phyloP scores from a whole-genome alignment of 2,113 vertebrate species.

The Potamarius usumacintae region DNA sequence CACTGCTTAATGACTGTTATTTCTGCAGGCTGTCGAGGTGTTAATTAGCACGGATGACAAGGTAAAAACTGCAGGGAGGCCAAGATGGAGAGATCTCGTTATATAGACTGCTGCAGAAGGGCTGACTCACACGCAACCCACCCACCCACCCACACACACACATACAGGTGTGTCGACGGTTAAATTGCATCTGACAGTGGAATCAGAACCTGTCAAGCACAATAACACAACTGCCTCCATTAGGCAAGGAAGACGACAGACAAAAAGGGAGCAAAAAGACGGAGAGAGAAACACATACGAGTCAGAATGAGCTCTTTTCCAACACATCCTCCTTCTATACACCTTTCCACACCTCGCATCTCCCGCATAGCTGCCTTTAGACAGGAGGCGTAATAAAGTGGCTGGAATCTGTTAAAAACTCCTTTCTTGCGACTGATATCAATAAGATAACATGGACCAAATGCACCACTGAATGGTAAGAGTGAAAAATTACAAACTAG shows the following conservation, averaged over 20 bases:
- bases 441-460: not conserved
- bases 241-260: not conserved
- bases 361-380: not conserved
- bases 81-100: constrained; percentile 23
- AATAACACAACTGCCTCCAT: constrained; percentile 76
- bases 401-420: not conserved
- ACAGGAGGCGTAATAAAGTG: not conserved
- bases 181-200: constrained; percentile 80
- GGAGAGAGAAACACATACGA: constrained; percentile 40
- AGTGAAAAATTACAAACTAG: not conserved
- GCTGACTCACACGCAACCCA: not conserved
- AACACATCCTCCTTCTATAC: not conserved
- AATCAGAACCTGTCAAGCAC: constrained; percentile 90
- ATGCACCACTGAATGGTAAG: not conserved
- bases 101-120: not conserved
- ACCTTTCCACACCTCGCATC: not conserved
- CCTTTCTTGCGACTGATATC: too few relatives aligned
- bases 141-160: not conserved
- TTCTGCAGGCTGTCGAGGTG: constrained; percentile 36
- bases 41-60: constrained; percentile 50
- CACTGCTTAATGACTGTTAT: constrained; percentile 46
- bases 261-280: constrained; percentile 49
- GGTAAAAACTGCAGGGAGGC: constrained; percentile 30
- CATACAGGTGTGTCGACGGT: constrained; percentile 33
- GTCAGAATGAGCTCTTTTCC: not conserved